Conservation (phyloP, 1,140 invertebrate species). For the Euwallacea similis region DNA sequence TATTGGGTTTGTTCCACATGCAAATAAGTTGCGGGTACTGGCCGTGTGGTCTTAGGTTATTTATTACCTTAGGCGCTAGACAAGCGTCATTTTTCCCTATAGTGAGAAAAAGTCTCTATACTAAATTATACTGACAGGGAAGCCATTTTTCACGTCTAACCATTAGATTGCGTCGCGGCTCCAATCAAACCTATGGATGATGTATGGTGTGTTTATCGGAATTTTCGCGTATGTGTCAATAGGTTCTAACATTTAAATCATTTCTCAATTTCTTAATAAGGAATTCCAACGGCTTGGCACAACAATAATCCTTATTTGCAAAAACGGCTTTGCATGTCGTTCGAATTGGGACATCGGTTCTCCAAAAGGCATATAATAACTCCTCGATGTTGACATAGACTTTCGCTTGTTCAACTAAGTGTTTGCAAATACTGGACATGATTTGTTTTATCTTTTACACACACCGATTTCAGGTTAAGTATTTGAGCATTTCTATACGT, state of each 20-base stretch:
- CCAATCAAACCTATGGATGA: no score
- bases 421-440: slow-evolving; percentile 33
- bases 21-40: slow-evolving; percentile 31
- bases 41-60: slow-evolving; percentile 18
- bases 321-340: slow-evolving; percentile 28
- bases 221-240: no score
- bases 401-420: slow-evolving; percentile 38
- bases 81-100: neutral
- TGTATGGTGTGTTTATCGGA: no score
- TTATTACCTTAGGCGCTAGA: slow-evolving; percentile 5
- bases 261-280: neutral
- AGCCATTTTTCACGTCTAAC: neutral
- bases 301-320: slow-evolving; percentile 24
- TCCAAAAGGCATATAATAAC: slow-evolving; percentile 33
- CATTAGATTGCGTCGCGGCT: neutral
- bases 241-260: no score
- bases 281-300: slow-evolving; percentile 11
- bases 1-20: slow-evolving; percentile 36
- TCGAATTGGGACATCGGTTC: slow-evolving; percentile 32
- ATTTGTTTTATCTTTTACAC: slow-evolving; percentile 22
- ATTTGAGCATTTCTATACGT: neutral
- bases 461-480: slow-evolving; percentile 20
- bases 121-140: neutral
- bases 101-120: neutral
- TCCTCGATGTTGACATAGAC: slow-evolving; percentile 24